A percentile compares a stretch with the other conserved stretches of the same genome.
phyloP scores from a whole-genome alignment of 1,140 invertebrate species.

The Calephelis nemesis region DNA sequence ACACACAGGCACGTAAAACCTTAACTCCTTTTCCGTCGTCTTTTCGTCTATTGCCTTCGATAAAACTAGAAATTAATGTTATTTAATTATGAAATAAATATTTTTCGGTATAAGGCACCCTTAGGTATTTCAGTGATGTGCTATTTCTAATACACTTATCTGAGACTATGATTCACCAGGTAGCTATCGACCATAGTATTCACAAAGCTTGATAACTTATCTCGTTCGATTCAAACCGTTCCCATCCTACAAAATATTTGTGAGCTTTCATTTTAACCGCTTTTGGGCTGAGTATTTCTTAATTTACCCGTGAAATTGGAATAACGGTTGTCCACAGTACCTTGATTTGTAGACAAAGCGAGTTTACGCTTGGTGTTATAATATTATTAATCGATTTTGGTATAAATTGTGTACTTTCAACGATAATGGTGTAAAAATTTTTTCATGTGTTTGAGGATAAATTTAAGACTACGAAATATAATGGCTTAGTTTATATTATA shows the following conservation, averaged over 20 bases:
- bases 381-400: slow-evolving; percentile 4
- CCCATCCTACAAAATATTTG: not conserved
- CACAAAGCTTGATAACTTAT: not conserved
- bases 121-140: too few species aligned
- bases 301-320: slow-evolving; percentile 16
- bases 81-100: too few species aligned
- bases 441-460: too few species aligned
- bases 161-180: too few species aligned
- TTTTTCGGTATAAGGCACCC: too few species aligned
- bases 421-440: not conserved
- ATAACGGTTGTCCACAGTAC: slow-evolving; percentile 4
- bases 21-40: too few species aligned
- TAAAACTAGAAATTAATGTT: too few species aligned
- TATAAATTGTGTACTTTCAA: not conserved
- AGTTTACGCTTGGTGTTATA: not conserved
- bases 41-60: too few species aligned
- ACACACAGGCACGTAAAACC: too few species aligned
- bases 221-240: not conserved
- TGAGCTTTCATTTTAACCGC: not conserved
- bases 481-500: too few species aligned
- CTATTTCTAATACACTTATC: too few species aligned
- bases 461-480: too few species aligned
- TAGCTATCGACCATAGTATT: not conserved
- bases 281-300: slow-evolving; percentile 5
- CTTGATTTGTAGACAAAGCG: slow-evolving; percentile 10